Conservation (phyloP, 2,797 vertebrate genomes). For the Spinibarbus caldwelli region DNA sequence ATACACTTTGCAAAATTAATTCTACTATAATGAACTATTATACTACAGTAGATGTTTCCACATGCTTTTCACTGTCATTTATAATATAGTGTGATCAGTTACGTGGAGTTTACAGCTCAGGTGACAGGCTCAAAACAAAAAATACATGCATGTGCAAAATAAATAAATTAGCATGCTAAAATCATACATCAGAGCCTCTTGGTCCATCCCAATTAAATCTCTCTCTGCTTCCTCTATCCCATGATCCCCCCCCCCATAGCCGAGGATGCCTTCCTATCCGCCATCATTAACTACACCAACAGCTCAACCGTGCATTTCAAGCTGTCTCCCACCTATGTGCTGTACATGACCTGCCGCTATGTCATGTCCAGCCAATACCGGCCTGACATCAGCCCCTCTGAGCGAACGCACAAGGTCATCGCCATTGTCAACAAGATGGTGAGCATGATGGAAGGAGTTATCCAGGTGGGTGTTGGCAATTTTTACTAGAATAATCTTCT, state of each 20-base stretch:
- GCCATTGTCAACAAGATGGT: conserved; percentile 99
- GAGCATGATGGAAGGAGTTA: conserved; percentile 99
- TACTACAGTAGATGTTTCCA: background rate
- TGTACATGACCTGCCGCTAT: conserved; percentile 97
- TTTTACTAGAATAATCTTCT: background rate
- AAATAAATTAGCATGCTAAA: background rate
- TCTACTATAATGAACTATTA: background rate
- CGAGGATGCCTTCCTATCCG: conserved; percentile 96
- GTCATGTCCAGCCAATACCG: conserved; percentile 90
- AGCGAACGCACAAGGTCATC: conserved; percentile 94
- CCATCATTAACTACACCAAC: conserved; percentile 99
- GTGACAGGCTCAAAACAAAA: background rate
- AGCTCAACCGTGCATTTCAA: conserved; percentile 99
- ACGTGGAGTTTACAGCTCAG: background rate
- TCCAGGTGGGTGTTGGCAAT: conserved; percentile 86
- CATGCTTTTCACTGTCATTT: background rate
- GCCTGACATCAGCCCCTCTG: conserved; percentile 89
- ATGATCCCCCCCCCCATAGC: conserved; percentile 69
- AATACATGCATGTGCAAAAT: background rate
- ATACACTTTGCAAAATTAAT: background rate
- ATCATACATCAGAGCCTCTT: background rate
- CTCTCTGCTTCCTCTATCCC: background rate
- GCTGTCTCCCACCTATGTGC: conserved; percentile 92
- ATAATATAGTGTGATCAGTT: background rate
- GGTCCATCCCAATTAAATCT: background rate